Base-by-base conservation (phyloP, 2,888 invertebrate genomes). In the Philhelius pedissequus region DNA sequence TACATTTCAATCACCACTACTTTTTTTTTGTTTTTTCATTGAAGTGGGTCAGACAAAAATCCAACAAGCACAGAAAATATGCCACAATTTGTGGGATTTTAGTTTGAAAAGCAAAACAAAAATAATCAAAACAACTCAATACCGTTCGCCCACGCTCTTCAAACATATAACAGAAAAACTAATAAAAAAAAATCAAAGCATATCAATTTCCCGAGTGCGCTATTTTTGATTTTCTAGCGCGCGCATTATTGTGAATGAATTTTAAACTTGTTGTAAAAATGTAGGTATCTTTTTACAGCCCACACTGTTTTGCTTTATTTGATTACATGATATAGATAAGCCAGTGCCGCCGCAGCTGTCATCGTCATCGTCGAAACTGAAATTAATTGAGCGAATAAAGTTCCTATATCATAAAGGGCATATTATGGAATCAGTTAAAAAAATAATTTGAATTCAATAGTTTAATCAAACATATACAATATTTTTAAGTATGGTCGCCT, bases 1-100 rank as follows among this genome's bases (percentile, higher is more conserved):
- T 32, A 32, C 48, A 48, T 32, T 64, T 64, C 64, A 13, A 32
- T 64, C 60, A 38, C 5, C 60, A 30, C 71, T 71, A 60, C 11
- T 15, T 3, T 25, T 25, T 60, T 27, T 25, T 50, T 27, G 25
- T 15, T 7, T 7, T 22, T 13, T 43, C 0, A 18, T 30, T 20
- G 43, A 77, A 77, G 64, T 77, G 54, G 77, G 77, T 71, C 77
- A 77, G 38, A 74, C 43, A 20, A n/a, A 50, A 27, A 62, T 43
- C 30, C 43, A 77, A 52, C 32, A 9, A 30, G 27, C 15, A 40
- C 15, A 45, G 45, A 25, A 22, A 60, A 32, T 35, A n/a, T 43
- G 38, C 20, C 22, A 71, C 38, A 48, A 70, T 64, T 77, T 70
- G 62, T 64, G 45, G 54, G 56, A 64, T 77, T 71, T 77, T 27